Conservation (phyloP, 2,113 vertebrate species). For the Psittacula cyanocephala region DNA sequence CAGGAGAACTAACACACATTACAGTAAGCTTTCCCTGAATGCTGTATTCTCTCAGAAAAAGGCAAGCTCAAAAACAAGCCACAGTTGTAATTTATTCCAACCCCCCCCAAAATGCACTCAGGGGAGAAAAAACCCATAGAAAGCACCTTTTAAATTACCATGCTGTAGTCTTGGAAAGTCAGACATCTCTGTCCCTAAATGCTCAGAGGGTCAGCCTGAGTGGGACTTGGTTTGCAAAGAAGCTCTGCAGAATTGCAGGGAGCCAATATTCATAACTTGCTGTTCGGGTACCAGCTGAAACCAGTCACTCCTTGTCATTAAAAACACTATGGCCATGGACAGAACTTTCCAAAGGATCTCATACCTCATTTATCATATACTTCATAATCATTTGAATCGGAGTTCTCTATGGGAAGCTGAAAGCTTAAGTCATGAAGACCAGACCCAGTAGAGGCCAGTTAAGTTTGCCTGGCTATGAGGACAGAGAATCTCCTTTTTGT, state of each 20-base stretch:
- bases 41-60: not conserved
- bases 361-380: not conserved
- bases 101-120: not conserved
- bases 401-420: not conserved
- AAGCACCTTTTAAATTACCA: not conserved
- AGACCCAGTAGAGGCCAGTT: not conserved
- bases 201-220: not conserved
- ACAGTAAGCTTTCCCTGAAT: not conserved
- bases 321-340: not conserved
- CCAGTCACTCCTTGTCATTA: not conserved
- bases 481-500: not conserved
- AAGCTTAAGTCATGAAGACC: not conserved
- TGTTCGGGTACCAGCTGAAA: not conserved
- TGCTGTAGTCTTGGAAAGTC: not conserved
- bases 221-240: not conserved
- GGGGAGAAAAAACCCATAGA: not conserved
- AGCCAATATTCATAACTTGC: not conserved
- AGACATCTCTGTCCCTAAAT: not conserved
- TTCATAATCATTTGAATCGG: not conserved
- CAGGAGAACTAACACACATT: conserved; percentile 9
- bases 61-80: conserved; percentile 6
- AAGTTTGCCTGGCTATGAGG: not conserved
- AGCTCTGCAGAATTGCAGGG: not conserved
- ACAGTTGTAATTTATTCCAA: not conserved
- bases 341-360: not conserved